phyloP scores from a whole-genome alignment of 2,113 vertebrate species.

The Colistium nudipinnis region DNA sequence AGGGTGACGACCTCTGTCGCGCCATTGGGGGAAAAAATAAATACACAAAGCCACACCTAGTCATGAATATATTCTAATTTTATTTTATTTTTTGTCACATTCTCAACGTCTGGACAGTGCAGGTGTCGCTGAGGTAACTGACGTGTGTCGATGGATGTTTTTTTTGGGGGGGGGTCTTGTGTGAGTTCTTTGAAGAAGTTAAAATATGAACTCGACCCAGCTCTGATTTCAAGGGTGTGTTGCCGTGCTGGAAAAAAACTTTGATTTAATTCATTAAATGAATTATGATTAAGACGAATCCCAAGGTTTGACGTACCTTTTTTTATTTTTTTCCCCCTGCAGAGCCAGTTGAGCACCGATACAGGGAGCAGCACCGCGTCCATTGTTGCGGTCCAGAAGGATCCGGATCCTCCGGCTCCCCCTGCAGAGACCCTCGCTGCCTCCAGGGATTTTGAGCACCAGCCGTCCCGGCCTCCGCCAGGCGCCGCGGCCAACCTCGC shows the following conservation, averaged over 20 bases:
- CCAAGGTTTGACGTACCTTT: background rate
- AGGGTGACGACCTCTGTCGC: no score
- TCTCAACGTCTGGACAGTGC: conserved; percentile 23
- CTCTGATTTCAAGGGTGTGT: background rate
- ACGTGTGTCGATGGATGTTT: background rate
- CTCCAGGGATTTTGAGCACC: conserved; percentile 8
- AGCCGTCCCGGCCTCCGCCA: conserved; percentile 28
- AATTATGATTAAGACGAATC: background rate
- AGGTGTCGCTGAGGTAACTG: conserved; percentile 59
- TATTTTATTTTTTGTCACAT: conserved; percentile 34
- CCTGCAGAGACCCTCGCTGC: conserved; percentile 15
- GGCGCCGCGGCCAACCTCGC: background rate
- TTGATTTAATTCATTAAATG: background rate
- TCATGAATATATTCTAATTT: background rate
- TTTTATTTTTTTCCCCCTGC: conserved; percentile 8
- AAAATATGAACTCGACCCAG: background rate
- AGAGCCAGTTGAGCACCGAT: conserved; percentile 77
- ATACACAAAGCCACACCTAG: background rate
- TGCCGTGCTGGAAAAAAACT: conserved; percentile 2
- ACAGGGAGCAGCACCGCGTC: conserved; percentile 73
- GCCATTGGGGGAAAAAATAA: background rate
- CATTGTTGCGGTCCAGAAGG: conserved; percentile 11
- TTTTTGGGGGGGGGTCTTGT: background rate
- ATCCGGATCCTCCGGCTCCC: background rate
- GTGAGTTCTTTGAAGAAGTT: background rate